Percentiles rank a stretch among this genome's conserved stretches.
Conservation (phyloP, 2,113 vertebrate genomes). For the Tauraco erythrolophus region DNA sequence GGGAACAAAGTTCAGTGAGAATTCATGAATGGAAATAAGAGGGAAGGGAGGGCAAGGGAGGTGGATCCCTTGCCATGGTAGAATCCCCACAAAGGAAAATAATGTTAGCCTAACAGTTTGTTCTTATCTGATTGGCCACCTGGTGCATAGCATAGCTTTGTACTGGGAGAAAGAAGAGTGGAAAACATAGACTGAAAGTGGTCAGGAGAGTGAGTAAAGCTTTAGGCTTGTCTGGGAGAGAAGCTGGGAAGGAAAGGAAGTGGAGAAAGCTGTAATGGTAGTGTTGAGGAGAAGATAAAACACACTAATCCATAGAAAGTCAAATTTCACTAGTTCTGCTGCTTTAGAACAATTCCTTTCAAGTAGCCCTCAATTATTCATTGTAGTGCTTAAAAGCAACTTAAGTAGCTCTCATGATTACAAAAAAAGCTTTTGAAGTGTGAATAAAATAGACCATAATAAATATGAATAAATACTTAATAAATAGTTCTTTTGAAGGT, state of each 20-base stretch:
- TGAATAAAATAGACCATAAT: not conserved
- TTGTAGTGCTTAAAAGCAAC: not conserved
- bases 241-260: not conserved
- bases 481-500: not conserved
- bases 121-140: not conserved
- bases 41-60: not conserved
- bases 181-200: not conserved
- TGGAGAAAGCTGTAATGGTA: not conserved
- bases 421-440: not conserved
- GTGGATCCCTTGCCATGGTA: not conserved
- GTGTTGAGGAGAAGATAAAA: not conserved
- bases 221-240: not conserved
- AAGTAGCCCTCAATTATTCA: not conserved
- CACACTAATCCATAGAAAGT: not conserved
- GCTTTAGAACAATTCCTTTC: not conserved
- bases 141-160: not conserved
- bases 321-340: not conserved
- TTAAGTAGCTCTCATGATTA: not conserved
- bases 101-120: not conserved
- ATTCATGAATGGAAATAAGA: not conserved
- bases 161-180: not conserved
- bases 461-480: not conserved
- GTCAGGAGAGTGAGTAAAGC: not conserved
- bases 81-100: not conserved
- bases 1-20: not conserved